Conservation (phyloP, 64 coral and sea anemone genomes). For the Montipora foliosa region DNA sequence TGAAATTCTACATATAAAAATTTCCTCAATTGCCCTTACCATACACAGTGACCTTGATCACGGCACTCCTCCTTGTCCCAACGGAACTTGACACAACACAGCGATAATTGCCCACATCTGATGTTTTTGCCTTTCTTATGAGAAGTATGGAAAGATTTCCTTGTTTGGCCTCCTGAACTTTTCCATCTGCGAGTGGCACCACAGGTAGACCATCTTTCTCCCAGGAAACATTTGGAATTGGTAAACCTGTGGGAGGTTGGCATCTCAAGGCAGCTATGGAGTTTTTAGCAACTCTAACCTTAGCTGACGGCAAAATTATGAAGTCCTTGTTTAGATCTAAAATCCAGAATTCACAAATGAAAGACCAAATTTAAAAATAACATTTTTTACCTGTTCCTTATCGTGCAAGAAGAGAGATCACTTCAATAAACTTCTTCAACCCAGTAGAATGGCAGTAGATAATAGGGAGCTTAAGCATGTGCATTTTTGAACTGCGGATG, state of each 20-base stretch:
- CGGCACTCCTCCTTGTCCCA: background rate
- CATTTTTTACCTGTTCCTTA: too few species aligned
- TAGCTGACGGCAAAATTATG: background rate
- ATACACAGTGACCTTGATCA: slow-evolving; percentile 20
- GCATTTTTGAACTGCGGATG: too few species aligned
- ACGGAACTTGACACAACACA: slow-evolving; percentile 21
- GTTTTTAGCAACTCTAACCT: background rate
- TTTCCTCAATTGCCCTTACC: background rate
- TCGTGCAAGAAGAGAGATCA: too few species aligned
- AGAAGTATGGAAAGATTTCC: background rate
- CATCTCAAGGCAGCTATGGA: background rate
- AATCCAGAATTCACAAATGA: background rate
- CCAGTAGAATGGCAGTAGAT: too few species aligned
- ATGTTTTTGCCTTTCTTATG: background rate
- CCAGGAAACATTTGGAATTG: slow-evolving; percentile 33
- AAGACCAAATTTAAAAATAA: background rate
- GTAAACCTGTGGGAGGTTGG: slow-evolving; percentile 2
- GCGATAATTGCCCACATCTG: background rate
- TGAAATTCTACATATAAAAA: background rate
- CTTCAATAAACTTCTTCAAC: too few species aligned
- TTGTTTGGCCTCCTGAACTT: background rate
- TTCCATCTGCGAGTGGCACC: background rate
- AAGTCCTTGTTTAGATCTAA: slow-evolving; percentile 26
- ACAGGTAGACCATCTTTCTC: slow-evolving; percentile 8
- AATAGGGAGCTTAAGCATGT: too few species aligned